Evolutionary conservation across 2,888 invertebrate genomes (phyloP), one percentile per base, ranked within the genome.

Genomic region (Pseudococcus jackbeardsleyi): DNA sequence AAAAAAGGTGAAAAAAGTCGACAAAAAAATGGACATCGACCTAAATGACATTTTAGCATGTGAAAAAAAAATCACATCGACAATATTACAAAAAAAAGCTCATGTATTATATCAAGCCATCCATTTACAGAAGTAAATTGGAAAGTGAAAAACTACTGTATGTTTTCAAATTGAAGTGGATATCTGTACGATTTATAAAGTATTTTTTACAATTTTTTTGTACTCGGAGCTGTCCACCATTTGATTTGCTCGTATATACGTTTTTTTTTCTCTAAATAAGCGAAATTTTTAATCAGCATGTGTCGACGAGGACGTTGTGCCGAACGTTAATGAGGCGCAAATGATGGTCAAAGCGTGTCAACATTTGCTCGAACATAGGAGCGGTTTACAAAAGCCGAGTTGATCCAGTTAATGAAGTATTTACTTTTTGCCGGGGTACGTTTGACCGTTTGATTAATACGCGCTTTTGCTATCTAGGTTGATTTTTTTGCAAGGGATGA

Each of bases 301-400:
- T 72, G 26, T 33, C 26, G 26, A 72, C 15, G 68, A 15, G 33
- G 68, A 72, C 68, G 68, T 26, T 72, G 26, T 33, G 26, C 68
- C 68, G 12, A 72, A 72, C 68, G 68, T 72, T 72, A 72, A 72
- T 72, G 68, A 72, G 68, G 68, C 68, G 68, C 68, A 72, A 72
- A 72, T 72, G 68, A 72, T 72, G 68, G 68, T 26, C 68, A 72
- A 72, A 72, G 68, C 68, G 26, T 72, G 68, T 72, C 68, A 72
- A 72, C 68, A 72, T 72, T 72, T 59, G 19, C 59, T 15, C 68
- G 15, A 0, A 15, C 15, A 33, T 33, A 33, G 15, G 68, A 72
- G 68, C 15, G 68, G 68, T 72, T 72, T 72, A 26, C 68, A 72
- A 72, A 72, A 72, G 68, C 68, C 26, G 33, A 72, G 68, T 72